phyloP scores from a whole-genome alignment of 2,113 vertebrate species.

The Cyprinodon tularosa region DNA sequence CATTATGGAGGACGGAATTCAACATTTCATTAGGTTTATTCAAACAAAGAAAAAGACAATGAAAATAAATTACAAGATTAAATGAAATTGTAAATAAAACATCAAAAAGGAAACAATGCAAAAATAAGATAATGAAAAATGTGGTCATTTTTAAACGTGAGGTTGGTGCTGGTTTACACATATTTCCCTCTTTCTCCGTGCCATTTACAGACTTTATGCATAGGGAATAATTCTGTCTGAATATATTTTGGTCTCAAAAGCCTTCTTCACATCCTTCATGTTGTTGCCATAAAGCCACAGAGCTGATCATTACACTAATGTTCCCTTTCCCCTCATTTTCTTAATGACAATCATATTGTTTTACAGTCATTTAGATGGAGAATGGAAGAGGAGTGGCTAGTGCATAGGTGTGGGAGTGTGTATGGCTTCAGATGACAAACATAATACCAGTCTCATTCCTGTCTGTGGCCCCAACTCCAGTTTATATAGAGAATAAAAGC shows the following conservation, averaged over 20 bases:
- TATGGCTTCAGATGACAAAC: not conserved
- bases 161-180: not conserved
- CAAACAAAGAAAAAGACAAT: no score
- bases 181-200: not conserved
- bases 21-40: no score
- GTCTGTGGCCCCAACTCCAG: slow-evolving; percentile 40
- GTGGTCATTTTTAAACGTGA: not conserved
- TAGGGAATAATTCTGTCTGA: not conserved
- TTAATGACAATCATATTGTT: not conserved
- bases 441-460: slow-evolving; percentile 30
- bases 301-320: not conserved
- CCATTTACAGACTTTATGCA: not conserved
- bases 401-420: not conserved
- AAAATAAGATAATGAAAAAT: no score
- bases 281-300: not conserved
- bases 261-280: not conserved
- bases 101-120: no score
- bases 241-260: not conserved
- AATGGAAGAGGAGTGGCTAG: not conserved
- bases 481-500: slow-evolving; percentile 55
- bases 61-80: no score
- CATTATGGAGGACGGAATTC: no score
- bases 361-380: not conserved
- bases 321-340: not conserved
- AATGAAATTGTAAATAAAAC: no score